Percentiles rank a stretch among this genome's conserved stretches.
These are phyloP conservation scores for Lasius platythorax DNA, from an alignment of 2,888 invertebrate genomes.

Conservation along the genomic window DNA sequence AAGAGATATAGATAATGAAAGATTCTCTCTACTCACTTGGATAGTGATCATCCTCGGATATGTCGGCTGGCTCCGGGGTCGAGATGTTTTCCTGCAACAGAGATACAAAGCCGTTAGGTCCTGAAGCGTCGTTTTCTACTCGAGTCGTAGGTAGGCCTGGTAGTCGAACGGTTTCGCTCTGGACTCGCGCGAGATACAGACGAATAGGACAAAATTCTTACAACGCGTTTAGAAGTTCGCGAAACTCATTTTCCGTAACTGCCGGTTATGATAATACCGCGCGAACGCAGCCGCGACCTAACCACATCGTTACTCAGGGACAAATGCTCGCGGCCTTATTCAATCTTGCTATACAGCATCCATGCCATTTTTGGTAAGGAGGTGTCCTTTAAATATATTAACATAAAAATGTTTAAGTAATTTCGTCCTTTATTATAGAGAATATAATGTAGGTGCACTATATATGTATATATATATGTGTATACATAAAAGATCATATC, in stretches of 20 bases:
- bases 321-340: constrained; percentile 23
- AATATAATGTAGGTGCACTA: not conserved
- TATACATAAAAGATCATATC: not conserved
- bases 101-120: constrained; percentile 70
- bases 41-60: constrained; percentile 91
- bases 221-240: constrained; percentile 44
- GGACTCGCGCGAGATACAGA: not conserved
- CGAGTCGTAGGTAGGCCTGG: not conserved
- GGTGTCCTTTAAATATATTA: constrained; percentile 8
- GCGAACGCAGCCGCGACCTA: constrained; percentile 18
- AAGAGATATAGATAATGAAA: constrained; percentile 59
- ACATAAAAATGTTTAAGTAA: not conserved
- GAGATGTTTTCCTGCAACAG: constrained; percentile 90
- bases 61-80: constrained; percentile 90
- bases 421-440: not conserved
- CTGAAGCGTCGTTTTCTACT: constrained; percentile 34
- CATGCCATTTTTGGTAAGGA: not conserved
- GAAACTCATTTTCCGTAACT: constrained; percentile 50
- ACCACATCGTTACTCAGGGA: constrained; percentile 37
- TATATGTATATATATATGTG: too few relatives aligned
- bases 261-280: constrained; percentile 48
- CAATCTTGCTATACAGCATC: not conserved
- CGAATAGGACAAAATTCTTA: constrained; percentile 25
- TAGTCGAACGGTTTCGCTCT: constrained; percentile 15
- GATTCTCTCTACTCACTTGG: constrained; percentile 87